Evolutionary conservation across 2,113 vertebrate genomes (phyloP), one percentile per base, ranked within the genome.

Genomic region (Lutjanus erythropterus): DNA sequence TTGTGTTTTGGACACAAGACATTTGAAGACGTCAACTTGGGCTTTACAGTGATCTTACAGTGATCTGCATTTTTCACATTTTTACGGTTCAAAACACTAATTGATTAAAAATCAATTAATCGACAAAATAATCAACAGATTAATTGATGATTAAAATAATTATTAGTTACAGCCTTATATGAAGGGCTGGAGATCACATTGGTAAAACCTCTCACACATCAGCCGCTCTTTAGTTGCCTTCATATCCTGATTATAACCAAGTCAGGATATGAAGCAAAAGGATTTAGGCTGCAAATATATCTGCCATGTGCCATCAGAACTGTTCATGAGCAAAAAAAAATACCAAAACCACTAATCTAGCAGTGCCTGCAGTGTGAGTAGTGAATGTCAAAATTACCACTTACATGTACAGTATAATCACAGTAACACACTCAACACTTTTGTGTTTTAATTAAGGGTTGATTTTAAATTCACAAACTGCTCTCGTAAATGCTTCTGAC

Each of bases 261-360:
- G 21, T 62, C 6, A 23, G 49, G 21, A 58, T 25, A 9, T 27
- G 10, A 46, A 31, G 33, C 64, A 49, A 23, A 58, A 16, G 18
- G 18, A 27, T 71, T 31, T 41, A n/a, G n/a, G n/a, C n/a, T n/a
- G n/a, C n/a, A n/a, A n/a, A n/a, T n/a, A n/a, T n/a, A 10, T 39
- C 41, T 71, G 41, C 64, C 49, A 56, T 46, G 23, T 47, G 56
- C 58, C 25, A 46, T 29, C 56, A 75, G 39, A 53, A 9, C 1
- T 58, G 29, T 42, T 29, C 50, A 41, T 56, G 49, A 55, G n/a
- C 58, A 65, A 29, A 27, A 78, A 71, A 75, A n/a, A n/a, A n/a
- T n/a, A n/a, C n/a, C 39, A 55, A 47, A 62, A 47, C 44, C 19
- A 2, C 52, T 59, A 33, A 41, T 65, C 21, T 27, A 18, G 25